Evolutionary conservation across 53 echinoderm and acorn worm species (phyloP).

Genomic region (Mesocentrotus franciscanus): DNA sequence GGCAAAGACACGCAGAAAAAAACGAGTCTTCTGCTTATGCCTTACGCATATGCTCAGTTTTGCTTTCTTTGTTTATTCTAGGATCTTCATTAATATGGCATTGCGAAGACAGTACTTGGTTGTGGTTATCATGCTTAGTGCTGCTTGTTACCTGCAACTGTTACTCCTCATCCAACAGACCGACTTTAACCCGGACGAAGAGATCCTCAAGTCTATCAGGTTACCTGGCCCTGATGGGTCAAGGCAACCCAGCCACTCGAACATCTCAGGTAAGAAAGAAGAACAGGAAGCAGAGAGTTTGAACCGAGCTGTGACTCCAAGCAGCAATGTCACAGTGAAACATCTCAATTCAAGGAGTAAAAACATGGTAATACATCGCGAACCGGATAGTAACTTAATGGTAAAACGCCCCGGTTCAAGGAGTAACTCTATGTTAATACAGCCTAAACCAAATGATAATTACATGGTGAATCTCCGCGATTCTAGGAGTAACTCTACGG

Average conservation of each 20-base stretch:
- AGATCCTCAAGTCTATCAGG: neutral
- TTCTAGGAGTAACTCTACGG: neutral
- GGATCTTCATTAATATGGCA: neutral
- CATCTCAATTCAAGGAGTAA: neutral
- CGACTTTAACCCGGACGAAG: neutral
- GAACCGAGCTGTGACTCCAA: neutral
- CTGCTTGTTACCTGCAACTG: constrained; percentile 25
- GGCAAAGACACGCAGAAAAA: no score
- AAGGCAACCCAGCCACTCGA: neutral
- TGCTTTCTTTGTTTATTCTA: neutral
- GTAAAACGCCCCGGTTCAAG: neutral
- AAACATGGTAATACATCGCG: no score
- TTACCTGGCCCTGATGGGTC: no score
- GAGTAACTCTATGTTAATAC: no score
- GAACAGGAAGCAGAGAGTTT: neutral
- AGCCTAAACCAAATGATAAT: no score
- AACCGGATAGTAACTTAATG: neutral
- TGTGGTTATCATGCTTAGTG: neutral
- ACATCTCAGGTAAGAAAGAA: neutral
- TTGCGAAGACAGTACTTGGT: neutral
- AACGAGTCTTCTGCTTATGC: no score
- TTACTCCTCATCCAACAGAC: neutral
- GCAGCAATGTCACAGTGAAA: neutral
- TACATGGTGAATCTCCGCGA: no score
- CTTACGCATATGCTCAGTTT: neutral